Conservation (phyloP, 2,113 vertebrate species). For the Ictidomys tridecemlineatus region DNA sequence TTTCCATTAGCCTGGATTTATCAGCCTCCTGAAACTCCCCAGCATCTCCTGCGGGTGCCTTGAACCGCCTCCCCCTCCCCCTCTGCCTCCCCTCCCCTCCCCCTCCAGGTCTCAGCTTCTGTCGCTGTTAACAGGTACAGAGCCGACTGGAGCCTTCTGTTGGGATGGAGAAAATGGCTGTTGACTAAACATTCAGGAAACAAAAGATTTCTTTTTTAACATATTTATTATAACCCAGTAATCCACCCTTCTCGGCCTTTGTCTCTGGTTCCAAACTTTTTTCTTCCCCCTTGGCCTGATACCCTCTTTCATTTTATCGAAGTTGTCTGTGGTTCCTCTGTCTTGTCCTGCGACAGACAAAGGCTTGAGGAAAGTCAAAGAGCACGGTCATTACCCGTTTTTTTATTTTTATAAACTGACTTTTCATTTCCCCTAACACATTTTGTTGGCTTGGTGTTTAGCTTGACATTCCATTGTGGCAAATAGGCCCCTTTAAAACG, state of each 20-base stretch:
- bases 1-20: slow-evolving; percentile 73
- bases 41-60: neutral
- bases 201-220: slow-evolving; percentile 67
- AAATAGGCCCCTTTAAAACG: slow-evolving; percentile 70
- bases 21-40: slow-evolving; percentile 43
- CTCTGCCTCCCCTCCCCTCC: neutral
- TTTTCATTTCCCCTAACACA: slow-evolving; percentile 70
- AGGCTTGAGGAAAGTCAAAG: slow-evolving; percentile 80
- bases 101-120: slow-evolving; percentile 7
- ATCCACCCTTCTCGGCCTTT: slow-evolving; percentile 20
- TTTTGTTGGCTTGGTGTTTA: slow-evolving; percentile 68
- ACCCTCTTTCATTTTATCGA: slow-evolving; percentile 71
- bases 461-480: slow-evolving; percentile 74
- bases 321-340: slow-evolving; percentile 74
- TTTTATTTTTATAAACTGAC: slow-evolving; percentile 73
- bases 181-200: slow-evolving; percentile 67
- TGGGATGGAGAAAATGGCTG: slow-evolving; percentile 68
- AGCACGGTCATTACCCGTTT: slow-evolving; percentile 79
- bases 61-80: neutral
- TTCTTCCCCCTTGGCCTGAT: slow-evolving; percentile 33
- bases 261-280: slow-evolving; percentile 65
- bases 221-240: slow-evolving; percentile 61
- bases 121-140: slow-evolving; percentile 36
- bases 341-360: slow-evolving; percentile 78
- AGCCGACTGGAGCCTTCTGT: slow-evolving; percentile 38